Percentiles rank a stretch among this genome's conserved stretches.
phyloP scores from a whole-genome alignment of 2,113 vertebrate genomes.

The Scalopus aquaticus region DNA sequence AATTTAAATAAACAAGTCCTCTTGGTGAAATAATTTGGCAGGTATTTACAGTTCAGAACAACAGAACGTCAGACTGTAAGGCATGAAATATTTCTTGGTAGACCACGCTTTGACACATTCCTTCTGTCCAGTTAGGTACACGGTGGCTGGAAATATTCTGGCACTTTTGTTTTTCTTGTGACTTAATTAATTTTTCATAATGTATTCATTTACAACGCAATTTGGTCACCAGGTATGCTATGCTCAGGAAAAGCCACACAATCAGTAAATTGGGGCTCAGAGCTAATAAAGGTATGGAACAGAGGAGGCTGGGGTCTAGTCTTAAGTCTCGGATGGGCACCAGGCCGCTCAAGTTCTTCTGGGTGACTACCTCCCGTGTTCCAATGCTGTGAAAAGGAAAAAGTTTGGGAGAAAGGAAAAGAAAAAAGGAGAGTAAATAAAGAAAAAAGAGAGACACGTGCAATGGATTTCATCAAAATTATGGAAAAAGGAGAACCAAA shows the following conservation, averaged over 20 bases:
- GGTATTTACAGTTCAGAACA: constrained; percentile 88
- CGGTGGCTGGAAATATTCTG: constrained; percentile 83
- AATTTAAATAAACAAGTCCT: constrained; percentile 81
- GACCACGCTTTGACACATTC: constrained; percentile 86
- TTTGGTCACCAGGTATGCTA: constrained; percentile 95
- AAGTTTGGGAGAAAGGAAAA: constrained; percentile 84
- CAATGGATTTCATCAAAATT: constrained; percentile 79
- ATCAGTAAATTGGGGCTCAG: constrained; percentile 98
- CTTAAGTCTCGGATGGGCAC: constrained; percentile 97
- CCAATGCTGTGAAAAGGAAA: constrained; percentile 96
- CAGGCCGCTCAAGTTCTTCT: constrained; percentile 99
- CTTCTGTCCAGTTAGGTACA: constrained; percentile 84
- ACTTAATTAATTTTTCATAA: constrained; percentile 68
- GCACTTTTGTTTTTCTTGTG: constrained; percentile 78
- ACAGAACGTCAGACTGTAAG: constrained; percentile 87
- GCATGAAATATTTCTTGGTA: constrained; percentile 86
- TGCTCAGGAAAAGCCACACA: constrained; percentile 98
- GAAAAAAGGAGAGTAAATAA: constrained; percentile 59
- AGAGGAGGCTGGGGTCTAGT: constrained; percentile 98
- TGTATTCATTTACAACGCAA: constrained; percentile 95
- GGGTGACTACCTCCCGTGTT: constrained; percentile 98
- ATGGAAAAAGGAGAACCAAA: constrained; percentile 74
- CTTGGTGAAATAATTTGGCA: constrained; percentile 86
- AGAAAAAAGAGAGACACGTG: constrained; percentile 78
- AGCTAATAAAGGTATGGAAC: constrained; percentile 97